Evolutionary conservation across 2,888 invertebrate genomes (phyloP), one percentile per base, ranked within the genome.

Genomic region (Podabrus alpinus): DNA sequence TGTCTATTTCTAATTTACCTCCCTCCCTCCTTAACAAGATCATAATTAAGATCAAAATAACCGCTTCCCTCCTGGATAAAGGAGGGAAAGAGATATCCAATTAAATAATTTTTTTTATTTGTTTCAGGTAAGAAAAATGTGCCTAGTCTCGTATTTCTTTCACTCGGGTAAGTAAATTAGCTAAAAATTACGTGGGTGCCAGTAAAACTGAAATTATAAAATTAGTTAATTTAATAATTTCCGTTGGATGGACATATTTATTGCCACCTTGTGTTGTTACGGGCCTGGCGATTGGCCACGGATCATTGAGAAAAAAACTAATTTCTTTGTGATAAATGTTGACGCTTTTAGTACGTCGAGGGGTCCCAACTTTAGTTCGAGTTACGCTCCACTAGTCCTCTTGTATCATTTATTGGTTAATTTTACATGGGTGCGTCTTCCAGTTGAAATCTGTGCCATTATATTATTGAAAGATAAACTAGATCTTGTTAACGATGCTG

Each of bases 221-320:
- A 69, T 59, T 59, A 66, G 64, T 74, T 69, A 75, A 75, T 75
- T 75, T 67, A 69, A 75, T 29, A 66, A 70, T 66, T 69, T 61
- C 21, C 45, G 45, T 7, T 4, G 7, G 68, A 68, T 68, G 19
- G 78, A 78, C 72, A 78, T 77, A 73, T 80, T 79, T 78, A 80
- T 80, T 69, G 72, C 77, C 77, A 79, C 78, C 79, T 78, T 77
- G 75, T 79, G 68, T 68, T 73, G 62, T 73, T 68, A 73, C 68
- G 71, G 69, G 69, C 13, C 66, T 62, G 19, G 67, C 77, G 80
- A 80, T 81, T 80, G 79, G 81, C 72, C 72, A 78, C 81, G 81
- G 80, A 79, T 79, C 78, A 81, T 80, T 82, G 79, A 76, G 77
- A 77, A 80, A 80, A 81, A 81, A 82, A 80, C 81, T 81, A 79